phyloP scores from a whole-genome alignment of 2,113 vertebrate species.

The Tricholaema leucomelas region DNA sequence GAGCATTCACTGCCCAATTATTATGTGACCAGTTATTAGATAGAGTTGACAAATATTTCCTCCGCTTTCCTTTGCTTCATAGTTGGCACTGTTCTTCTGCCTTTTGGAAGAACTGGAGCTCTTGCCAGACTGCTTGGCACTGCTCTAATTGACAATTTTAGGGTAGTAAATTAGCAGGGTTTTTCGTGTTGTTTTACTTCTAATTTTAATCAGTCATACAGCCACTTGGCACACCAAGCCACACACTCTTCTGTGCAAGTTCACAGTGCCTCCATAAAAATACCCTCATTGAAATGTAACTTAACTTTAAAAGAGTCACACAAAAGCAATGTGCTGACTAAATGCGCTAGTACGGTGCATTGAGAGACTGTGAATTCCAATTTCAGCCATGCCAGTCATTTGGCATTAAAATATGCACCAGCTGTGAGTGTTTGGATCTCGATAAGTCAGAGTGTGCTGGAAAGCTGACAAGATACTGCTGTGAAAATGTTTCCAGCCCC shows the following conservation, averaged over 20 bases:
- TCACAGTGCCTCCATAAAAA: constrained; percentile 39
- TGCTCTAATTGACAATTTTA: constrained; percentile 62
- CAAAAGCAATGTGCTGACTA: constrained; percentile 53
- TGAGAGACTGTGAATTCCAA: constrained; percentile 62
- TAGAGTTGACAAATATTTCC: constrained; percentile 54
- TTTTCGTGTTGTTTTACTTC: constrained; percentile 61
- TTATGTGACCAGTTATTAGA: constrained; percentile 24
- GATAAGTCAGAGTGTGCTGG: constrained; percentile 70
- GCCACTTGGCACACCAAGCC: constrained; percentile 24
- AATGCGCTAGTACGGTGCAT: not conserved
- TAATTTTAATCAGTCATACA: constrained; percentile 64
- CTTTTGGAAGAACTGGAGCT: constrained; percentile 52
- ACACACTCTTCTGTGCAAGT: constrained; percentile 25
- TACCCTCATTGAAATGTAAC: constrained; percentile 57
- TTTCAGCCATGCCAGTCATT: constrained; percentile 69
- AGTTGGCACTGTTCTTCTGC: constrained; percentile 28
- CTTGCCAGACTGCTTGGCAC: constrained; percentile 67
- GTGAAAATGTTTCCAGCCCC: constrained; percentile 67
- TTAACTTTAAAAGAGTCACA: constrained; percentile 58
- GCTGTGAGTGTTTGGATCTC: constrained; percentile 74
- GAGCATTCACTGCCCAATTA: constrained; percentile 44
- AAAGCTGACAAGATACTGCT: constrained; percentile 69
- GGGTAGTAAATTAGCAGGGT: constrained; percentile 64
- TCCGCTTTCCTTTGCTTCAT: constrained; percentile 9
- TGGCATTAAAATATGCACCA: constrained; percentile 75